A percentile compares a stretch with the other conserved stretches of the same genome.
phyloP scores from a whole-genome alignment of 2,113 vertebrate genomes.

The Brachyistius frenatus region DNA sequence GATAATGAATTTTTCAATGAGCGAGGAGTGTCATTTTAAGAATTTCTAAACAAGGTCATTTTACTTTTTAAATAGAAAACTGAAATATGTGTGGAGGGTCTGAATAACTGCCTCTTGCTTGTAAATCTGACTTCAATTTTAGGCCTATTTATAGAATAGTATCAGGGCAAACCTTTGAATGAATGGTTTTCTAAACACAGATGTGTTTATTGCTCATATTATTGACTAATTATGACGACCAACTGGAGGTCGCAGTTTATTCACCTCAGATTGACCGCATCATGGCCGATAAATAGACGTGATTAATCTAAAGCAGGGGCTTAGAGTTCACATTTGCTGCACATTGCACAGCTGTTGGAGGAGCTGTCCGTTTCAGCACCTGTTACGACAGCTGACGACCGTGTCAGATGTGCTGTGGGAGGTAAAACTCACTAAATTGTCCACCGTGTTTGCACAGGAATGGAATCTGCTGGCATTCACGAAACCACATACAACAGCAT shows the following conservation, averaged over 20 bases:
- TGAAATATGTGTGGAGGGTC: no score
- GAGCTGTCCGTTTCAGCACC: conserved; percentile 74
- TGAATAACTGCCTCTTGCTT: no score
- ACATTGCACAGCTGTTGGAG: conserved; percentile 41
- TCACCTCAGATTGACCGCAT: conserved; percentile 4
- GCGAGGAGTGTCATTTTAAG: no score
- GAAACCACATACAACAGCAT: conserved; percentile 97
- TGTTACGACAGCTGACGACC: conserved; percentile 58
- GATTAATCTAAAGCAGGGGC: conserved; percentile 15
- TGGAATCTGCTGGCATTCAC: conserved; percentile 96
- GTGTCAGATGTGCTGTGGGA: neutral
- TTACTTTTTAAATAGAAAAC: no score
- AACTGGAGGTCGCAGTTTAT: conserved; percentile 24
- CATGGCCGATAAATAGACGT: conserved; percentile 14
- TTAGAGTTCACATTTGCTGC: conserved; percentile 34
- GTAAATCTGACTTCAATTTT: no score
- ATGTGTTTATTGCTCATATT: conserved; percentile 16
- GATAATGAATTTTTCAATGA: no score
- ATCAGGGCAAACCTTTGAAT: neutral
- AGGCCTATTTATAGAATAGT: neutral
- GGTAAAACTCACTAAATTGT: conserved; percentile 3
- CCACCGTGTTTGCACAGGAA: conserved; percentile 80
- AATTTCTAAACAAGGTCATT: no score
- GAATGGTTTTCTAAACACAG: neutral
- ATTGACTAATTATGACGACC: neutral